Base-by-base conservation (phyloP, 2,888 invertebrate species). In the Epinotia bilunana region DNA sequence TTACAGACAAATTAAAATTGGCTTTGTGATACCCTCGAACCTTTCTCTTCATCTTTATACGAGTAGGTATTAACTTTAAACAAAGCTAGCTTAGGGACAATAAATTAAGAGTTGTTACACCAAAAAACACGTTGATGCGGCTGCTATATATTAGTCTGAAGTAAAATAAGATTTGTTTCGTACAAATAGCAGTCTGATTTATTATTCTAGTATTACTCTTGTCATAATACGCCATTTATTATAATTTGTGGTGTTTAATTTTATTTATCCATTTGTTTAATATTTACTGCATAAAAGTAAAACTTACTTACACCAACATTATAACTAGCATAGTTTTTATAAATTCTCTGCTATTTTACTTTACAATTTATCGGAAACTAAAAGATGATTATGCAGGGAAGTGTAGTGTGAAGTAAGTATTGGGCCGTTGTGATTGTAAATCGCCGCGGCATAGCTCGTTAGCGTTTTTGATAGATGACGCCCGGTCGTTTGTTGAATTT, bases 381-480 rank as follows among this genome's bases (percentile, higher is more conserved):
- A 2, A 16, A 53, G 33, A 61, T 61, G 9, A 28, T 61, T 61
- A 61, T n/a, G 61, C 61, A 28, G 23, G 2, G 23, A 28, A 28
- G 23, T 46, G 3, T 60, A 60, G 60, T 61, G 61, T 61, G 33
- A 2, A 12, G 13, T 33, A 20, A 57, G 53, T 67, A 18, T 91
- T 90, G 89, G 90, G 86, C 82, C 84, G 84, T 83, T 84, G 88
- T 87, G 90, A 91, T 91, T 92, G 91, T 92, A 90, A 91, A 91
- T 88, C 84, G 89, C 87, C 88, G 87, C 89, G 87, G 91, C 90
- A 91, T 92, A 86, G 91, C 92, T 94, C 93, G 93, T 93, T 93
- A 93, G 90, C 86, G 90, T 91, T 91, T 92, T 92, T 93, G 94
- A 94, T 93, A 93, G 93, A 94, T 93, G 93, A 92, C 90, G 90